Conservation (phyloP, 2,797 vertebrate genomes). For the Myotis findleyi region DNA sequence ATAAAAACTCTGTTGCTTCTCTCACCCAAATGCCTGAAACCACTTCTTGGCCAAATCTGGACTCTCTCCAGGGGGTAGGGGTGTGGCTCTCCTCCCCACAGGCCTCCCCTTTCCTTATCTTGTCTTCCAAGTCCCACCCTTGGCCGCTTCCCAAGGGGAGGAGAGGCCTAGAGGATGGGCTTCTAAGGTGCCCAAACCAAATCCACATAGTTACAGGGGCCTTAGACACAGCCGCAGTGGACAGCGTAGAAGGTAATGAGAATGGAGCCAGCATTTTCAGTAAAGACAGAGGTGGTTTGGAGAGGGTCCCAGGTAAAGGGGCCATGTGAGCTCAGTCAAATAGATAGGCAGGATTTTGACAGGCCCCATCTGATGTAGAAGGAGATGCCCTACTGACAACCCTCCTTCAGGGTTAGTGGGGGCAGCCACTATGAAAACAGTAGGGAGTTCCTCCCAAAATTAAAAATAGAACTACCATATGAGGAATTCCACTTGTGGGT, state of each 20-base stretch:
- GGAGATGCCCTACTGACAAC: not conserved
- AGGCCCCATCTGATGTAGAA: not conserved
- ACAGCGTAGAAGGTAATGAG: not conserved
- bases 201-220: no score
- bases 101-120: not conserved
- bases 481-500: not conserved
- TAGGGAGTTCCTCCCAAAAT: not conserved
- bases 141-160: not conserved
- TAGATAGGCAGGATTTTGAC: not conserved
- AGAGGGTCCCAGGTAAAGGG: not conserved
- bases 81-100: not conserved
- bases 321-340: not conserved
- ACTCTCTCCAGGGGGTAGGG: not conserved
- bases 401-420: not conserved
- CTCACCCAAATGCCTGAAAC: not conserved
- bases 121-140: not conserved
- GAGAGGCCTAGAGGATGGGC: not conserved
- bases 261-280: not conserved
- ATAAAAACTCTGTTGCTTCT: not conserved
- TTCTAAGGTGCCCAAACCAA: not conserved
- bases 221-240: not conserved
- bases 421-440: not conserved
- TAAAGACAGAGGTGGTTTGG: not conserved
- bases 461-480: not conserved
- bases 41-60: not conserved